These are phyloP conservation scores for Apodemus speciosus DNA, from an alignment of 2,113 vertebrate species.

Conservation along the genomic window DNA sequence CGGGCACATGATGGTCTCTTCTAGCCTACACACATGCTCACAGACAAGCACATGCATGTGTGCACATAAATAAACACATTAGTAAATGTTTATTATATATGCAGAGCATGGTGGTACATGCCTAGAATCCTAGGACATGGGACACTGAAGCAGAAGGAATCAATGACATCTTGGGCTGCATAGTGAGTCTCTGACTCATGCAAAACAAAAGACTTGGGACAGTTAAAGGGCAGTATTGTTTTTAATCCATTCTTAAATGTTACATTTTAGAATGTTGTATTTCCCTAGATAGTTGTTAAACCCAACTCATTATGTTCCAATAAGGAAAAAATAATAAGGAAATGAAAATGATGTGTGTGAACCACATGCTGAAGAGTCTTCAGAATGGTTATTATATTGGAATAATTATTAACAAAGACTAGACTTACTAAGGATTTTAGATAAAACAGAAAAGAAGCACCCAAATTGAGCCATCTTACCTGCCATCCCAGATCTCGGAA, in stretches of 20 bases:
- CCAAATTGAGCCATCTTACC: slow-evolving; percentile 83
- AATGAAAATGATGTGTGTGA: background rate
- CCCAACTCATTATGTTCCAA: background rate
- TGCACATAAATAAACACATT: background rate
- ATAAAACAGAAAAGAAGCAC: background rate
- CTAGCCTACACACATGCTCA: background rate
- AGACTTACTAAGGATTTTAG: background rate
- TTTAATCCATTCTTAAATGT: slow-evolving; percentile 17
- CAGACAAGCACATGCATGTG: background rate
- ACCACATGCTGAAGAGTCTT: background rate
- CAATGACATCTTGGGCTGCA: background rate
- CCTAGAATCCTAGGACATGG: background rate
- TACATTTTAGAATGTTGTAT: background rate
- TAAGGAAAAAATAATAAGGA: background rate
- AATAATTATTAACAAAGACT: background rate
- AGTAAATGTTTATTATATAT: background rate
- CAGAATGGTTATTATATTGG: background rate
- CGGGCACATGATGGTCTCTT: background rate
- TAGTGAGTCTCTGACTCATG: background rate
- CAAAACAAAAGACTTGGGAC: background rate
- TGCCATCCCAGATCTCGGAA: slow-evolving; percentile 99
- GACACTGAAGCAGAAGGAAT: background rate
- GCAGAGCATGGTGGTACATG: background rate
- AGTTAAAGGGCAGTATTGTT: background rate
- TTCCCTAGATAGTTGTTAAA: slow-evolving; percentile 12